Evolutionary conservation across 2,888 invertebrate species (phyloP).

Genomic region (Megamerina dolium): DNA sequence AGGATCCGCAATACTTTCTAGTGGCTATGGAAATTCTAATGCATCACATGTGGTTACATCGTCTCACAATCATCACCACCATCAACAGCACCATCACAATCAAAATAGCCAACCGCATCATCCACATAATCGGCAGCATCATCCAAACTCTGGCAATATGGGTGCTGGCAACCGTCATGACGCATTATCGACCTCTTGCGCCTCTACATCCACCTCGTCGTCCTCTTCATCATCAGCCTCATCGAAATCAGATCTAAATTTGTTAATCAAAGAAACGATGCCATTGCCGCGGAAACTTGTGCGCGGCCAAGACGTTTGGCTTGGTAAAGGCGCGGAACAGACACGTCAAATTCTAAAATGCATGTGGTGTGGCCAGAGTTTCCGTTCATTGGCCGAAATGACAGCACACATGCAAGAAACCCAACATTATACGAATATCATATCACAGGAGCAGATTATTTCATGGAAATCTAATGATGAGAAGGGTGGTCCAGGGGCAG

Average conservation of each 20-base stretch:
- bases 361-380: constrained; percentile 98
- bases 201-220: constrained; percentile 46
- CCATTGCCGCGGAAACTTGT: constrained; percentile 92
- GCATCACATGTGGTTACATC: constrained; percentile 7
- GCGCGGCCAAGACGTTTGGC: constrained; percentile 95
- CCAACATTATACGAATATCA: constrained; percentile 96
- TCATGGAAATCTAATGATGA: constrained; percentile 92
- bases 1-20: no score
- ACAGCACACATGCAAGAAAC: constrained; percentile 98
- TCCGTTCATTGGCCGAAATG: constrained; percentile 93
- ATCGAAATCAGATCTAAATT: constrained; percentile 72
- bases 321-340: constrained; percentile 95
- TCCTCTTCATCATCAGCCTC: constrained; percentile 58
- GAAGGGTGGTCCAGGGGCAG: constrained; percentile 56
- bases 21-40: constrained; percentile 25
- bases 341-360: constrained; percentile 95
- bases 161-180: constrained; percentile 15
- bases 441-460: constrained; percentile 93
- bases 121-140: constrained; percentile 9
- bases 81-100: constrained; percentile 47
- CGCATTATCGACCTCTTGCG: constrained; percentile 30
- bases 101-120: constrained; percentile 15
- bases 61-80: constrained; percentile 21
- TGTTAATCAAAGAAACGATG: constrained; percentile 89
- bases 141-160: background rate